A percentile compares a stretch with the other conserved stretches of the same genome.
Evolutionary conservation across 2,113 vertebrate genomes (phyloP).

Genomic region (Petaurus breviceps): DNA sequence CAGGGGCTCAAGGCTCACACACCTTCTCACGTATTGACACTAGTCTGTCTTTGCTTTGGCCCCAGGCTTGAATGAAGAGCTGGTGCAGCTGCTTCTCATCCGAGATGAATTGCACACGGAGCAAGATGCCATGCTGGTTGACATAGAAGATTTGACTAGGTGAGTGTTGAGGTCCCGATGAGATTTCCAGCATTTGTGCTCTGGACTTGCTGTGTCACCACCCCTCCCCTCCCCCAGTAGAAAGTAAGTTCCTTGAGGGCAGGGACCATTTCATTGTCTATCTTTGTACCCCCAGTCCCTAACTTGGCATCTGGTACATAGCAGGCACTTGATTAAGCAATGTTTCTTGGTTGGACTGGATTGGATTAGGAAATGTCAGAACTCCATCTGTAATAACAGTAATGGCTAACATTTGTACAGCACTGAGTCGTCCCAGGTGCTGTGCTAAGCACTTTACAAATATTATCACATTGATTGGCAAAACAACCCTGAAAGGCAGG

Average conservation of each 20-base stretch:
- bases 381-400: not conserved
- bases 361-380: not conserved
- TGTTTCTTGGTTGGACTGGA: too few species aligned
- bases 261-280: not conserved
- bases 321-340: too few species aligned
- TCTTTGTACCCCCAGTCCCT: not conserved
- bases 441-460: not conserved
- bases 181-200: not conserved
- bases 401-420: not conserved
- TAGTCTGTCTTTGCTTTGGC: not conserved
- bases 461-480: not conserved
- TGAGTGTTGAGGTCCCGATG: constrained; percentile 74
- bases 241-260: not conserved
- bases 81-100: constrained; percentile 98
- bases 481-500: not conserved
- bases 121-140: constrained; percentile 99
- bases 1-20: not conserved
- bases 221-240: too few species aligned
- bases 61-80: constrained; percentile 97
- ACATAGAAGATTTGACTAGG: constrained; percentile 99
- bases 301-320: not conserved
- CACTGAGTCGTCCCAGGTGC: not conserved
- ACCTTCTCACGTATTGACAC: not conserved
- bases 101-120: constrained; percentile 98
- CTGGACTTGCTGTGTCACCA: not conserved